A percentile compares a stretch with the other conserved stretches of the same genome.
phyloP scores from a whole-genome alignment of 2,888 invertebrate species.

The Euproctis similis region DNA sequence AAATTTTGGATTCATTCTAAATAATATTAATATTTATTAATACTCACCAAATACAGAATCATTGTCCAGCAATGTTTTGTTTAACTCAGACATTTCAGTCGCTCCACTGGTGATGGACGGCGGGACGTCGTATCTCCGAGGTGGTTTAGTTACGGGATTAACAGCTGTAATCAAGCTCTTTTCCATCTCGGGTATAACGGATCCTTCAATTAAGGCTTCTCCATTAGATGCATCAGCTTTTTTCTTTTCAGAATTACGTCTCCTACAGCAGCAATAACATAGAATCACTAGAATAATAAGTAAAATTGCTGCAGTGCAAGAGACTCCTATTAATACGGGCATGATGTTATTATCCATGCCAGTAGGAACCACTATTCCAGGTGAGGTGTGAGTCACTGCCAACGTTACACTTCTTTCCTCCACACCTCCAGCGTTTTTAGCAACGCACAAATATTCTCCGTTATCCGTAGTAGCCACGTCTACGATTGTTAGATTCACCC shows the following conservation, averaged over 20 bases:
- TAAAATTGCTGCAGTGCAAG: constrained; percentile 64
- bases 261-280: constrained; percentile 76
- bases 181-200: constrained; percentile 87
- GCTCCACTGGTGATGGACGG: constrained; percentile 82
- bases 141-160: constrained; percentile 89
- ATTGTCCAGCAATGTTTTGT: constrained; percentile 86
- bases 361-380: constrained; percentile 58
- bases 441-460: constrained; percentile 86
- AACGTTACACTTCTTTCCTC: constrained; percentile 85
- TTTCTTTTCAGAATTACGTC: constrained; percentile 73
- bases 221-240: constrained; percentile 77
- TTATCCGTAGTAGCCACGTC: constrained; percentile 79
- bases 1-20: too few relatives aligned
- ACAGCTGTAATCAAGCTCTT: constrained; percentile 89
- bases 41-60: constrained; percentile 86
- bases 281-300: constrained; percentile 66
- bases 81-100: constrained; percentile 88
- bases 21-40: too few relatives aligned
- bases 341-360: constrained; percentile 75
- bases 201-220: constrained; percentile 83
- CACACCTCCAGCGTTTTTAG: constrained; percentile 87
- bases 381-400: constrained; percentile 57
- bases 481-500: constrained; percentile 82
- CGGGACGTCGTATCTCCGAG: constrained; percentile 84
- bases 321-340: constrained; percentile 70